Percentiles rank a stretch among this genome's conserved stretches.
phyloP scores from a whole-genome alignment of 2,797 vertebrate genomes.

The Phyllotis vaccarum region DNA sequence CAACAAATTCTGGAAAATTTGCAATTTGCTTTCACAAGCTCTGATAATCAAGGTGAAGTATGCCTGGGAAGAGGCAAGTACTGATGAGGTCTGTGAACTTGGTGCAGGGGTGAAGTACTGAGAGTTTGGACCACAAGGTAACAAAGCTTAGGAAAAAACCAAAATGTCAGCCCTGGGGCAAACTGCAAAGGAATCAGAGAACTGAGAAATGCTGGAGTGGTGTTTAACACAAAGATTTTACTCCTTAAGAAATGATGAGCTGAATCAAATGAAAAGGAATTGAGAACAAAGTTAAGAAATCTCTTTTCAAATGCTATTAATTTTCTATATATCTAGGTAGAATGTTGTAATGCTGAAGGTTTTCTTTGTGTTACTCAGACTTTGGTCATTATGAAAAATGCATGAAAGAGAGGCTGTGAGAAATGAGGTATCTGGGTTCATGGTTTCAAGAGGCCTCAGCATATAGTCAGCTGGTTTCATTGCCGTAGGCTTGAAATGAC shows the following conservation, averaged over 20 bases:
- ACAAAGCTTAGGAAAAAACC: neutral
- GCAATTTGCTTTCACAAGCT: neutral
- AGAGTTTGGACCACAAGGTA: neutral
- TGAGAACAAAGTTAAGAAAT: neutral
- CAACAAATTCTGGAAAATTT: neutral
- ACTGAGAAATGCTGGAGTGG: neutral
- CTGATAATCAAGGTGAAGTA: neutral
- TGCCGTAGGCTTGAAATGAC: neutral
- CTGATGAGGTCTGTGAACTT: neutral
- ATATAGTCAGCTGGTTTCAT: neutral
- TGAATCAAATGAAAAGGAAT: neutral
- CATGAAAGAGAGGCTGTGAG: neutral
- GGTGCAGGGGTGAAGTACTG: neutral
- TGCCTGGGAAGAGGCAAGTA: neutral
- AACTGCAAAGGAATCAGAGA: neutral
- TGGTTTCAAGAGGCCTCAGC: neutral
- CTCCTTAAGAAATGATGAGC: neutral
- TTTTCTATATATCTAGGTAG: constrained; percentile 9
- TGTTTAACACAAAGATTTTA: neutral
- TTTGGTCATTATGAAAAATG: neutral
- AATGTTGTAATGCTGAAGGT: constrained; percentile 5
- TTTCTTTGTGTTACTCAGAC: neutral
- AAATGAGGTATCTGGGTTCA: too few relatives aligned
- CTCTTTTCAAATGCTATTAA: neutral
- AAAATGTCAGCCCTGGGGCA: neutral